Base-by-base conservation (phyloP, 2,888 invertebrate genomes). In the Hemicrepidius hirtus region DNA sequence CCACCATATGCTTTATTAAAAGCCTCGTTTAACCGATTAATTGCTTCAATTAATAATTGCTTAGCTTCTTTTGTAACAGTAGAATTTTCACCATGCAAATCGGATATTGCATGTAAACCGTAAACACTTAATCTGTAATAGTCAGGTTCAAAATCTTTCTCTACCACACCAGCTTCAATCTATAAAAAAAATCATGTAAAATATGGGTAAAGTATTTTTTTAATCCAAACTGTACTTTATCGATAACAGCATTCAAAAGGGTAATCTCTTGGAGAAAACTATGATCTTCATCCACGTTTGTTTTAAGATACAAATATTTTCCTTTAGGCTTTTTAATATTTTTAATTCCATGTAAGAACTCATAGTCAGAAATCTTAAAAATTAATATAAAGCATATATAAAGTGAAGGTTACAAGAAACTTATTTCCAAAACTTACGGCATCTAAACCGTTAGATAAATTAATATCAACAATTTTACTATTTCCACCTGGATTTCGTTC, bases 81-180 rank as follows among this genome's bases (percentile, higher is more conserved):
- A 0, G 94, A 92, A 81, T 91, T 90, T 57, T 89, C 88, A 4
- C 93, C 93, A 82, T 94, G 90, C 67, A 87, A 86, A 81, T 93
- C 92, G 13, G 90, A 87, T 18, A 94, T 84, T 9, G 91, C 87
- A 80, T 91, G 91, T 20, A 94, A 87, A 9, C 91, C 89, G 46
- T 88, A 86, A 76, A 92, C 87, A 72, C 91, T 90, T 78, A 94
- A 88, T 91, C 92, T 91, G 83, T 89, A 92, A 78, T 92, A 88
- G 83, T 93, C 92, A 59, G 92, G 88, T 59, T 89, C 85, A 68
- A 89, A 88, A 81, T 93, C 91, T 57, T 88, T 84, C 57, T 84
- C 84, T 6, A 90, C 82, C 0, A 83, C 87, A 46, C 89, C 89
- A 66, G 85, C 82, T 63, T 86, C 81, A 4, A 90, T 81, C 90